Evolutionary conservation across 2,888 invertebrate genomes (phyloP).

Genomic region (Glaucopsyche alexis): DNA sequence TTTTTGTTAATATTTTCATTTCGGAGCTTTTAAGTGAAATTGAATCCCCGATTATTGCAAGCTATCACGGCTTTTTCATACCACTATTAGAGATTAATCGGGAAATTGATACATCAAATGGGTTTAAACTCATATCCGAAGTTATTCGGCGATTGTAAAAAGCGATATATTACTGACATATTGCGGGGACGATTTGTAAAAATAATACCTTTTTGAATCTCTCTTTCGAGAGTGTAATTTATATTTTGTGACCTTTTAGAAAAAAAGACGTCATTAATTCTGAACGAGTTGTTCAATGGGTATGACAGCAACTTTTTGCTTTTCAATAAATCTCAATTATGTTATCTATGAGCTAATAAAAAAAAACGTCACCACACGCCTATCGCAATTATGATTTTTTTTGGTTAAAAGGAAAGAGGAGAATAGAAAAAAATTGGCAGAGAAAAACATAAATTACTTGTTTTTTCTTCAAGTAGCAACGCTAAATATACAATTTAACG

Average conservation of each 20-base stretch:
- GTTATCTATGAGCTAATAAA: background rate
- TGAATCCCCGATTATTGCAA: slow-evolving; percentile 18
- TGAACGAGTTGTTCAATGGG: slow-evolving; percentile 40
- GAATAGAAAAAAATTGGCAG: too few species aligned
- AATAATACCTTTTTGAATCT: slow-evolving; percentile 43
- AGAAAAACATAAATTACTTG: too few species aligned
- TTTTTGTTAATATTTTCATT: slow-evolving; percentile 30
- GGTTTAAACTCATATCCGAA: slow-evolving; percentile 35
- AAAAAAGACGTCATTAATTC: slow-evolving; percentile 43
- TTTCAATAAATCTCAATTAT: slow-evolving; percentile 13
- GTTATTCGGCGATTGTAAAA: slow-evolving; percentile 45
- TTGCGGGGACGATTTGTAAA: slow-evolving; percentile 45
- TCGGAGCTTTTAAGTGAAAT: slow-evolving; percentile 2
- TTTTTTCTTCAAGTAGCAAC: too few species aligned
- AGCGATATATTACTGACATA: slow-evolving; percentile 48
- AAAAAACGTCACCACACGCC: too few species aligned
- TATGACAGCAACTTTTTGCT: slow-evolving; percentile 35
- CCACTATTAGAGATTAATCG: slow-evolving; percentile 31
- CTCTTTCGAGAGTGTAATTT: slow-evolving; percentile 42
- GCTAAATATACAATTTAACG: too few species aligned
- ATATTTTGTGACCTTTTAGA: slow-evolving; percentile 42
- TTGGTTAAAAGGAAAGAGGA: too few species aligned
- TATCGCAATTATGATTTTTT: too few species aligned
- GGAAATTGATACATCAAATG: slow-evolving; percentile 38
- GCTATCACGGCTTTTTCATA: slow-evolving; percentile 29